A percentile compares a stretch with the other conserved stretches of the same genome.
Conservation (phyloP, 2,113 vertebrate genomes). For the Tyrannus savana region DNA sequence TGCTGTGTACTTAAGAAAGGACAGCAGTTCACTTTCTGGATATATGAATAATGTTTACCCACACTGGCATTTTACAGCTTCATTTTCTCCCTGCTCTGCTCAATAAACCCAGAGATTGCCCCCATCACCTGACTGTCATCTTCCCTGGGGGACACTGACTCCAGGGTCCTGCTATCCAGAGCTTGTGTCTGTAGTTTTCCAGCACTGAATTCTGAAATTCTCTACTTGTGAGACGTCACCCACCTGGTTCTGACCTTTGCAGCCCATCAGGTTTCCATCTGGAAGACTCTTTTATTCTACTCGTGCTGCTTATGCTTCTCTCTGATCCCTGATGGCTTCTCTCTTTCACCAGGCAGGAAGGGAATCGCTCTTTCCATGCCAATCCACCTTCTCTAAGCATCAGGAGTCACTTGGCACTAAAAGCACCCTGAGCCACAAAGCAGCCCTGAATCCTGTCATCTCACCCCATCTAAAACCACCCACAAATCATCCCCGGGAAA, state of each 20-base stretch:
- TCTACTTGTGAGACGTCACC: not conserved
- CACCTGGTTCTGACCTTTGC: not conserved
- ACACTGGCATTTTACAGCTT: slow-evolving; percentile 27
- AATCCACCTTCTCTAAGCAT: not conserved
- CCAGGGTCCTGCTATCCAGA: not conserved
- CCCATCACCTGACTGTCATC: not conserved
- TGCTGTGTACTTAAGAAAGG: slow-evolving; percentile 25
- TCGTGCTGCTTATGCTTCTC: not conserved
- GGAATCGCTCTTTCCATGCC: not conserved
- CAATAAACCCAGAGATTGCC: not conserved
- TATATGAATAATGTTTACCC: slow-evolving; percentile 17
- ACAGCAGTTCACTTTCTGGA: slow-evolving; percentile 13
- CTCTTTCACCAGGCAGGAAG: not conserved
- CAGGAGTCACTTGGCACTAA: not conserved
- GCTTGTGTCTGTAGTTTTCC: not conserved
- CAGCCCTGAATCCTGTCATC: not conserved
- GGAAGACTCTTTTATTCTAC: not conserved
- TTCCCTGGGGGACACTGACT: not conserved
- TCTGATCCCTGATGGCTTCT: not conserved
- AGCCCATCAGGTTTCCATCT: not conserved
- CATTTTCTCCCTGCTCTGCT: slow-evolving; percentile 24
- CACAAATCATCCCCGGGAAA: not conserved
- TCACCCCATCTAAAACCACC: not conserved
- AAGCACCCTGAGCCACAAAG: not conserved
- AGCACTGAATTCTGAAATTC: not conserved